Conservation (phyloP, 2,113 vertebrate genomes). For the Philantomba maxwellii region DNA sequence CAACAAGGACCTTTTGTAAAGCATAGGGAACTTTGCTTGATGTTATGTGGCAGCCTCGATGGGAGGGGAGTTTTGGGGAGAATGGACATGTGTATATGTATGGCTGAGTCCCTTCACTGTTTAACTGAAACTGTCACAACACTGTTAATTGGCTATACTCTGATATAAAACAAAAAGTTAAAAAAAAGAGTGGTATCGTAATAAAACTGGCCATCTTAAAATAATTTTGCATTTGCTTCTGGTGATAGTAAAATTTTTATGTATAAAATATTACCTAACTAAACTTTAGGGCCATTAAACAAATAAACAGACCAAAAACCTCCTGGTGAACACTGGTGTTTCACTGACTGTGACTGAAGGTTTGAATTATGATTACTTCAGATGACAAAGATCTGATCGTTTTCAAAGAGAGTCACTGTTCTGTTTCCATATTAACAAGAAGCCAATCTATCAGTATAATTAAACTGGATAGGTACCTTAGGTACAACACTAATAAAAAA, state of each 20-base stretch:
- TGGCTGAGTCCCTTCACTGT: not conserved
- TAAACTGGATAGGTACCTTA: not conserved
- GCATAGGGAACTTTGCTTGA: not conserved
- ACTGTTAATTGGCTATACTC: not conserved
- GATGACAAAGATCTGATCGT: not conserved
- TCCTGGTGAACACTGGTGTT: not conserved
- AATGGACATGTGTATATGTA: not conserved
- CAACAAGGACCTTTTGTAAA: not conserved
- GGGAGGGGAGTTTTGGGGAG: not conserved
- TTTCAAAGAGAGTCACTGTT: not conserved
- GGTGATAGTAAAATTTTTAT: not conserved
- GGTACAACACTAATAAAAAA: not conserved
- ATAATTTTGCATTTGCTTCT: conserved; percentile 16
- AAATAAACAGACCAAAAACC: not conserved
- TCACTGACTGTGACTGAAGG: not conserved
- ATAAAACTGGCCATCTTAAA: not conserved
- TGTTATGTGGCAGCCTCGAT: not conserved
- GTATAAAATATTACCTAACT: not conserved
- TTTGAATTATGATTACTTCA: not conserved
- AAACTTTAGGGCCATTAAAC: not conserved
- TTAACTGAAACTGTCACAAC: not conserved
- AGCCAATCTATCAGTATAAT: not conserved
- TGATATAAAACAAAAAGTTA: not conserved
- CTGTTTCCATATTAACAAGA: conserved; percentile 18
- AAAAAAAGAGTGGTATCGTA: not conserved